Base-by-base conservation (phyloP, 2,113 vertebrate species). In the Rhadina sibilatrix region DNA sequence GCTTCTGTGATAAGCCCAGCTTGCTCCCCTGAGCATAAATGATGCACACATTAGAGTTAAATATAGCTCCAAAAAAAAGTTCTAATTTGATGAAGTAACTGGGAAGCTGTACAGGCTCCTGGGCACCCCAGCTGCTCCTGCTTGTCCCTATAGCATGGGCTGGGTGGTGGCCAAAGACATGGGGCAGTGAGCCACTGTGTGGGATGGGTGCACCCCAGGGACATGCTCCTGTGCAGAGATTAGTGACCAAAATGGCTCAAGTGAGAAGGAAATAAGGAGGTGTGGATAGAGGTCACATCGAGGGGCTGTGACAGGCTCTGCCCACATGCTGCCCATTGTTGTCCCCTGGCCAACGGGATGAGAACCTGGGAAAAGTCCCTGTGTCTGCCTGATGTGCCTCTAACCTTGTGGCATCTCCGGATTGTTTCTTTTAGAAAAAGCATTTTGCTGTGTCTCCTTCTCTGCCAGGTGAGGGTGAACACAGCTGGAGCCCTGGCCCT, bases 261-360 rank as follows among this genome's bases (percentile, higher is more conserved):
- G 0, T 25, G 63, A 72, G 82, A 54, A 15, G 24, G 28, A 66
- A 33, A 44, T 11, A 15, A 5, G 57, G 74, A 60, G 35, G 5
- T 18, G 15, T 14, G 37, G 44, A 6, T 2, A 17, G 69, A 77
- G 49, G 17, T 54, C 68, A 20, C 11, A 22, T 52, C 6, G 2
- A 57, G 52, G 50, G 23, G 56, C 61, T 22, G 46, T 1, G 3
- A 5, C 56, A 42, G 76, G 47, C 37, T 56, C 25, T 80, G 86
- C 27, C 42, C 15, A 0, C 9, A 0, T 4, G 30, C 57, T 53
- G 27, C 38, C 33, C 3, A 0, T 3, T 3, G 2, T 3, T 52
- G 30, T 72, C 19, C 31, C 11, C 38, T 35, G 21, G 22, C 27
- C 28, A 5, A 2, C 2, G 54, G 57, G 25, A 40, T 12, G 28